Evolutionary conservation across 2,797 vertebrate species (phyloP), one percentile per base, ranked within the genome.

Genomic region (Acrossocheilus wenchowensis): DNA sequence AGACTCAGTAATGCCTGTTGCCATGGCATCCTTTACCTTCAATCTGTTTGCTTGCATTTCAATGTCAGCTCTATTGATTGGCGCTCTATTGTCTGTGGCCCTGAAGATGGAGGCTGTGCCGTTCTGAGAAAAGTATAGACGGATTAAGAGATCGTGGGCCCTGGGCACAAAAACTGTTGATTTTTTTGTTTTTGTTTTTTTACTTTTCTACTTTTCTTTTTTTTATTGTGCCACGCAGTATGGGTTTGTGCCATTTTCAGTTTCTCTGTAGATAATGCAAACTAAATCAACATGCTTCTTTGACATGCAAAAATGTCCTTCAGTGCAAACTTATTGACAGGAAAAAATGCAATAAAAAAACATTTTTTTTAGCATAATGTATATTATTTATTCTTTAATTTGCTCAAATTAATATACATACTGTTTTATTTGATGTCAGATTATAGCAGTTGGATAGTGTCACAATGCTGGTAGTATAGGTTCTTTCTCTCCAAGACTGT

Each of bases 21-120:
- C 90, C 88, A 89, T 91, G 89, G 84, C 62, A 85, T 85, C 81
- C 57, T 64, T 83, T 86, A 43, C 83, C 60, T 80, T 84, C 68
- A 82, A 69, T 83, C 78, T 86, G 78, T 87, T 88, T 90, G 80
- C 83, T 86, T 88, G 85, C 83, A 75, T 90, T 89, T 88, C 85
- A 88, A 82, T 86, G 85, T 85, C 86, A 90, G 83, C 83, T 88
- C 36, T 90, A 89, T 91, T 90, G 89, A 91, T 91, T 87, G 73
- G 30, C 23, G 30, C 78, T 87, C 80, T 86, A 82, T 91, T 91
- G 72, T 90, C 88, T 73, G 74, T 86, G 88, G 88, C 88, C 88
- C 85, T 90, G 77, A 90, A 79, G 69, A 80, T 80, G 60, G 57
- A 85, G 74, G 75, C 73, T 54, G 54, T 39, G 12, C 41, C 36